Percentiles rank a stretch among this genome's conserved stretches.
phyloP scores from a whole-genome alignment of 2,888 invertebrate genomes.

The Diadegma fenestrale region DNA sequence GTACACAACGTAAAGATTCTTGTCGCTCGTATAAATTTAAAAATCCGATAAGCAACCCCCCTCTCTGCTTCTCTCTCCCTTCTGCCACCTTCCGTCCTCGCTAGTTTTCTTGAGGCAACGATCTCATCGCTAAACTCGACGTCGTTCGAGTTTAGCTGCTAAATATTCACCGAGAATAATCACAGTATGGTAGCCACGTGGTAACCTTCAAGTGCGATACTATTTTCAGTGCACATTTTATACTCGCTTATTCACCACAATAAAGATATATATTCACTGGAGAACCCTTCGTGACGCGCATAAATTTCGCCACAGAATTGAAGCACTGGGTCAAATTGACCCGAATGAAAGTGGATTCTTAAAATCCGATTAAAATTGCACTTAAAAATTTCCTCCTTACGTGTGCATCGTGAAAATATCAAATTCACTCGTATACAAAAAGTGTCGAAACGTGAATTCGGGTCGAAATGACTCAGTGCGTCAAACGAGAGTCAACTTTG shows the following conservation, averaged over 20 bases:
- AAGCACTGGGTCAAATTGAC: too few relatives aligned
- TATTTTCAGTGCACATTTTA: neutral
- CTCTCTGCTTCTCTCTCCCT: constrained; percentile 40
- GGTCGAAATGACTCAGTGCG: constrained; percentile 22
- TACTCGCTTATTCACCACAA: neutral
- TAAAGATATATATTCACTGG: neutral
- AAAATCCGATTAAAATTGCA: too few relatives aligned
- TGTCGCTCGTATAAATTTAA: constrained; percentile 78
- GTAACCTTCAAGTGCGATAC: neutral
- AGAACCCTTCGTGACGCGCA: neutral
- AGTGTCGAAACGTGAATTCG: too few relatives aligned
- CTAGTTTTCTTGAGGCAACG: neutral
- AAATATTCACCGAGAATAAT: constrained; percentile 5
- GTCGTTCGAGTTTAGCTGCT: constrained; percentile 18
- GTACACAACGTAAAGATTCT: constrained; percentile 68
- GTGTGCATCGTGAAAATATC: too few relatives aligned
- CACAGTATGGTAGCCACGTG: neutral
- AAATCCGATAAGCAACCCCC: constrained; percentile 65
- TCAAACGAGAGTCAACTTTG: constrained; percentile 18
- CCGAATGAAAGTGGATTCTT: too few relatives aligned
- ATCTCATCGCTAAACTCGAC: constrained; percentile 14
- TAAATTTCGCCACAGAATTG: too few relatives aligned
- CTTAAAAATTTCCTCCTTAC: too few relatives aligned
- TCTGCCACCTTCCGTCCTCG: neutral
- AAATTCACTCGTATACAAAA: too few relatives aligned